Evolutionary conservation across 2,797 vertebrate genomes (phyloP), one percentile per base, ranked within the genome.

Genomic region (Gadopsis bispinosus): DNA sequence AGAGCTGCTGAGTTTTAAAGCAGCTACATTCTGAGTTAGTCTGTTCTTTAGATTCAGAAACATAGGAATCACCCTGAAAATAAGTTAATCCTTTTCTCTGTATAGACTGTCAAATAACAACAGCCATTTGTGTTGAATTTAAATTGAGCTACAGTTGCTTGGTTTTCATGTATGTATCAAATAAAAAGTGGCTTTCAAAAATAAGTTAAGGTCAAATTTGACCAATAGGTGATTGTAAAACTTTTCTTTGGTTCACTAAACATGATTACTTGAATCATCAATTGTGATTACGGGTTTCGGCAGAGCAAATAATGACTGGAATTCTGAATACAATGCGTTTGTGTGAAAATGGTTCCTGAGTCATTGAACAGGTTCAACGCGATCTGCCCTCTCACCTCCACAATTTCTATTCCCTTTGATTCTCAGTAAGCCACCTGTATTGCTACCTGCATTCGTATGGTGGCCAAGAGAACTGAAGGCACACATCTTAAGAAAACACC

Each of bases 331-430:
- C 10, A 9, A 1, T 2, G 9, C 26, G 7, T 19, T 39, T 4
- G 1, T 22, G 4, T 2, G 1, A 35, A 16, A 17, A 0, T 31
- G 5, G 2, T 1, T 29, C 19, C 7, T 45, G 1, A 19, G 26
- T 51, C 11, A 13, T 3, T 2, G 3, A 60, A 67, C 81, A 58
- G 62, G 61, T 50, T 65, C 3, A 37, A 54, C 33, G 2, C 33
- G 48, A 48, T 54, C 17, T 22, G 8, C 20, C 19, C 47, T 1
- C 3, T 37, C 29, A 22, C 3, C 3, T 0, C 2, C 11, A 33
- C 7, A 14, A 47, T 35, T 3, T 22, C 4, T 3, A 11, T 12
- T 33, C 5, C 29, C 29, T 48, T 39, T 51, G 19, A 22, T 33
- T 33, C 12, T 43, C 22, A n/a, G 33, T 29, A 12, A 35, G 41